Percentiles rank a stretch among this genome's conserved stretches.
These are phyloP conservation scores for Arion vulgaris DNA, from an alignment of 1,140 invertebrate species.

Conservation along the genomic window DNA sequence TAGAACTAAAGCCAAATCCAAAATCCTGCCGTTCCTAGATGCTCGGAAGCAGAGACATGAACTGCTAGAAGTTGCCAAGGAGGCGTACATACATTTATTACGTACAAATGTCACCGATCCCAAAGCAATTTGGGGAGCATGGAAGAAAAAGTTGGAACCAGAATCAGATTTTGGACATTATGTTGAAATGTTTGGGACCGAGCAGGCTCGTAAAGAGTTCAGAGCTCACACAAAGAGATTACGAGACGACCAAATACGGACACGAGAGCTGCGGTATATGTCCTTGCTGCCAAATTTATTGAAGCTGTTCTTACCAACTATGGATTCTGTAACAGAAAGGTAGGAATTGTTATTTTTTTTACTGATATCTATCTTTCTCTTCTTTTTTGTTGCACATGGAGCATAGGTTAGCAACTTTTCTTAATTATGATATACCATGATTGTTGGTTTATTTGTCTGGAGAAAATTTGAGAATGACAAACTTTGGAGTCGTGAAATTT, in stretches of 20 bases:
- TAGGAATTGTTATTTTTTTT: slow-evolving; percentile 68
- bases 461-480: too few relatives aligned
- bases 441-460: too few relatives aligned
- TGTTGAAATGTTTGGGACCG: slow-evolving; percentile 90
- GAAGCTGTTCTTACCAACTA: slow-evolving; percentile 86
- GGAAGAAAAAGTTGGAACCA: slow-evolving; percentile 87
- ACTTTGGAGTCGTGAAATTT: too few relatives aligned
- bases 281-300: slow-evolving; percentile 85
- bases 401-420: too few relatives aligned
- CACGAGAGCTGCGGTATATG: slow-evolving; percentile 86
- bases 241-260: slow-evolving; percentile 87
- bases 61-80: slow-evolving; percentile 79
- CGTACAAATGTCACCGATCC: slow-evolving; percentile 79
- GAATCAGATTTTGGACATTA: slow-evolving; percentile 93
- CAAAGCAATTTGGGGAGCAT: slow-evolving; percentile 88
- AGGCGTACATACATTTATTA: slow-evolving; percentile 67
- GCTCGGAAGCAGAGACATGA: slow-evolving; percentile 89
- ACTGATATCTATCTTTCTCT: too few relatives aligned
- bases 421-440: too few relatives aligned
- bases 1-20: slow-evolving; percentile 77
- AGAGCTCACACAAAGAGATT: slow-evolving; percentile 86
- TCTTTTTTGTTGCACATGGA: too few relatives aligned
- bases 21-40: slow-evolving; percentile 88
- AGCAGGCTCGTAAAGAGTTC: slow-evolving; percentile 86
- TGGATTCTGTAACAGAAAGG: slow-evolving; percentile 83